phyloP scores from a whole-genome alignment of 2,888 invertebrate genomes.

The Andrena praecox region DNA sequence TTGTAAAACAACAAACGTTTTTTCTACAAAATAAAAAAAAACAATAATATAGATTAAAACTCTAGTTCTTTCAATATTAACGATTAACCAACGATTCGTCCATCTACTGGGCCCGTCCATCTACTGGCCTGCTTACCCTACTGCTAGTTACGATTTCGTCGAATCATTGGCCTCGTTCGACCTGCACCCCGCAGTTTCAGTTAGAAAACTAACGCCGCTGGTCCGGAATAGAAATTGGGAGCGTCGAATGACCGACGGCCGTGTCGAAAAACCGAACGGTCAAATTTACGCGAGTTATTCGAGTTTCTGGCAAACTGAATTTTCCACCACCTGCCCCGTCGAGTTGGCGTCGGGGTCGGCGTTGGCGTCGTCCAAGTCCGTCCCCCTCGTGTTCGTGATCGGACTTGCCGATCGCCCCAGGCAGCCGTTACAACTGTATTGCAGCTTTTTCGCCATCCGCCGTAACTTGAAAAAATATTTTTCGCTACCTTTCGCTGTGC shows the following conservation, averaged over 20 bases:
- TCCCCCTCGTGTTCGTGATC: conserved; percentile 42
- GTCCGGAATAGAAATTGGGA: conserved; percentile 48
- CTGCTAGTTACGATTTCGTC: background rate
- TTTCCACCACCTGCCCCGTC: conserved; percentile 46
- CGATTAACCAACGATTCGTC: no score
- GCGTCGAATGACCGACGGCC: conserved; percentile 43
- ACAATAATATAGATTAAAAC: no score
- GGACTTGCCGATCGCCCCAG: conserved; percentile 43
- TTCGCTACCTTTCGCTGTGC: background rate
- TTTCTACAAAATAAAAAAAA: no score
- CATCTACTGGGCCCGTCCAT: no score
- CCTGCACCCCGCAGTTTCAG: conserved; percentile 15
- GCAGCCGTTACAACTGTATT: conserved; percentile 37
- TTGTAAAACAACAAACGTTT: no score
- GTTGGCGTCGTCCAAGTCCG: background rate
- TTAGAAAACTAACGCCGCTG: conserved; percentile 40
- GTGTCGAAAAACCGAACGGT: conserved; percentile 43
- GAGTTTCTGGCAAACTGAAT: conserved; percentile 54
- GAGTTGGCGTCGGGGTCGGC: background rate
- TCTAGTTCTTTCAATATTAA: no score
- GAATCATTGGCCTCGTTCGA: background rate
- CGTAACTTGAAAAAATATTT: background rate
- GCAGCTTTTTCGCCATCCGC: conserved; percentile 1
- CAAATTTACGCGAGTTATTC: conserved; percentile 68
- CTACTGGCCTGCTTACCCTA: no score